Base-by-base conservation (phyloP, 2,113 vertebrate species). In the Condylura cristata region DNA sequence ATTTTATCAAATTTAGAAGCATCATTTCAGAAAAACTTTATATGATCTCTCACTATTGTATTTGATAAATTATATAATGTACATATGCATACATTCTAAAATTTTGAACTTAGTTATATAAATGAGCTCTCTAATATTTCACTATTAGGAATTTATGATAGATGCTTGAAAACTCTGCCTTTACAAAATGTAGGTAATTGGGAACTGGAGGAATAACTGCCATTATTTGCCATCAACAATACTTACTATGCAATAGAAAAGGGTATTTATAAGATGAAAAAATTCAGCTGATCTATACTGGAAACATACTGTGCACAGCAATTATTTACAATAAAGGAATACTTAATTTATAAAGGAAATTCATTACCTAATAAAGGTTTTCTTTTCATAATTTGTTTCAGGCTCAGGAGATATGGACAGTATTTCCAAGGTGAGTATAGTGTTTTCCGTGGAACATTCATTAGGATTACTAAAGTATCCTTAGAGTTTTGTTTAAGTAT, bases 341-440 rank as follows among this genome's bases (percentile, higher is more conserved):
- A 37, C 13, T 20, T 93, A n/a, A 61, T 75, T 88, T 81, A 74
- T 44, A 87, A 83, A 34, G 66, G 89, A 32, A 89, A 26, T 66
- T 66, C 86, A 48, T 95, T 89, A 94, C 89, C 75, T 98, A 96
- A 97, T 95, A n/a, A 93, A 44, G 16, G 8, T 70, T 72, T 93
- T 92, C 79, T 81, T 96, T 44, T 97, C 78, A 86, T 0, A 71
- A 97, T 98, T 96, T 94, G 79, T 94, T 98, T 93, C 97, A 99
- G 99, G 99, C 95, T 99, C 99, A 95, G 99, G 99, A 98, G 99
- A 99, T 97, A 99, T 99, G 98, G 99, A 99, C 98, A 99, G 99
- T 98, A 99, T 99, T 98, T 99, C 99, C 97, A 99, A 99, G 99
- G 99, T 99, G 94, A 98, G 98, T 98, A 92, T 68, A 76, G 26